Evolutionary conservation across 2,113 vertebrate species (phyloP).

Genomic region (Podiceps cristatus): DNA sequence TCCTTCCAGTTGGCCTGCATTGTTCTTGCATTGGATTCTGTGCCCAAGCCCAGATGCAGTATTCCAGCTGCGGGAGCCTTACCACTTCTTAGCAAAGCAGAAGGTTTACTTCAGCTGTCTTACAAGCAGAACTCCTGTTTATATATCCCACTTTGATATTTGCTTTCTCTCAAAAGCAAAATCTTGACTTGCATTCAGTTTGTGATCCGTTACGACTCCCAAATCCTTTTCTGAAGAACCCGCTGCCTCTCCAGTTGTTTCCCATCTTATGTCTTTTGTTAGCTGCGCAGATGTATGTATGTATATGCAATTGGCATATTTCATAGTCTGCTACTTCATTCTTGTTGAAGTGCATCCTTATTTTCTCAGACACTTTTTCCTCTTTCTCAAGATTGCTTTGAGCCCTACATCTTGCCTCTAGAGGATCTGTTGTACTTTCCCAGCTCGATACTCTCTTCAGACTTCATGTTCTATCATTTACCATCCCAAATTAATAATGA

Average conservation of each 20-base stretch:
- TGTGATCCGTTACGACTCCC: background rate
- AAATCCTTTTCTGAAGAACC: background rate
- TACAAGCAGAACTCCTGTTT: background rate
- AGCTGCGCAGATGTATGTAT: background rate
- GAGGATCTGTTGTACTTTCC: background rate
- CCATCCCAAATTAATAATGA: background rate
- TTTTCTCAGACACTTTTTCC: background rate
- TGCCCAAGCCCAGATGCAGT: rapidly evolving
- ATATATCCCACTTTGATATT: background rate
- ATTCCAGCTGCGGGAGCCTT: background rate
- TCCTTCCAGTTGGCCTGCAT: background rate
- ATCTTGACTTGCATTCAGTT: background rate
- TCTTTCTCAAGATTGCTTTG: background rate
- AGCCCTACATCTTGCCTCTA: background rate
- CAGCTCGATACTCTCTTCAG: background rate
- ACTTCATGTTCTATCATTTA: background rate
- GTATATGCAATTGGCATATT: background rate
- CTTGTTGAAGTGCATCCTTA: background rate
- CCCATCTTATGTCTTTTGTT: background rate
- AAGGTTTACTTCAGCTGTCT: background rate
- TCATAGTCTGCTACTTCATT: background rate
- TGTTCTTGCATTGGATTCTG: background rate
- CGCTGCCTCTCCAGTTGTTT: background rate
- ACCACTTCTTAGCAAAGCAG: background rate
- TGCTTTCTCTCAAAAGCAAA: slow-evolving; percentile 1